Evolutionary conservation across 1,140 invertebrate genomes (phyloP), one percentile per base, ranked within the genome.

Genomic region (Pomacea maculata): DNA sequence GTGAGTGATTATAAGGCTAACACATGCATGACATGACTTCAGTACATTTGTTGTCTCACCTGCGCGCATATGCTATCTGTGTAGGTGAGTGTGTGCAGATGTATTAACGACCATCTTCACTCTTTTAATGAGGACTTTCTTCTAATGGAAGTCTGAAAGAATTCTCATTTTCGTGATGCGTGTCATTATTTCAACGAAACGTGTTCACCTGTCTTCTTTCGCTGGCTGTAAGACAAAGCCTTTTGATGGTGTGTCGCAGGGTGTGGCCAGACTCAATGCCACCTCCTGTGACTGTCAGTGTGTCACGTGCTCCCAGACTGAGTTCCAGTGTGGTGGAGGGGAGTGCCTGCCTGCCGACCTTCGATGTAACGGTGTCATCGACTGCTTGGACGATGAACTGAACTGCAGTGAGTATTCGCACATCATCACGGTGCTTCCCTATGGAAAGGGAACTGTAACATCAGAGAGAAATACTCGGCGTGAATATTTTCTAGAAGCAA

Each of bases 371-470:
- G 96, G 96, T 0, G 90, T 96, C 1, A 92, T 94, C 83, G 95
- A 97, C 87, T 97, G 96, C 89, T 94, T 94, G 5, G 95, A 96
- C 90, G 96, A 97, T 91, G 96, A 97, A 90, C 90, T 92, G 7
- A 91, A 94, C 79, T 97, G 96, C 80, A 65, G 85, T 86, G 78
- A 72, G 82, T 84, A 63, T 19, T 15, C 15, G 5, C 68, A 68
- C 25, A 15, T 61, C 57, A 61, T 61, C 57, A 3, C 1, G 15
- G 57, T 17, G 34, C 34, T 45, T 6, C 34, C 0, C 34, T 45
- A 45, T 15, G 55, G 1, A n/a, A 14, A 11, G 34, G 34, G 6
- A 0, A 45, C 34, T 45, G 6, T 4, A 45, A 45, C 34, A 45
- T 45, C 34, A 45, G 0, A 45, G 34, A 6, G 34, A 45, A 45